Evolutionary conservation across 2,888 invertebrate species (phyloP).

Genomic region (Melanargia galathea): DNA sequence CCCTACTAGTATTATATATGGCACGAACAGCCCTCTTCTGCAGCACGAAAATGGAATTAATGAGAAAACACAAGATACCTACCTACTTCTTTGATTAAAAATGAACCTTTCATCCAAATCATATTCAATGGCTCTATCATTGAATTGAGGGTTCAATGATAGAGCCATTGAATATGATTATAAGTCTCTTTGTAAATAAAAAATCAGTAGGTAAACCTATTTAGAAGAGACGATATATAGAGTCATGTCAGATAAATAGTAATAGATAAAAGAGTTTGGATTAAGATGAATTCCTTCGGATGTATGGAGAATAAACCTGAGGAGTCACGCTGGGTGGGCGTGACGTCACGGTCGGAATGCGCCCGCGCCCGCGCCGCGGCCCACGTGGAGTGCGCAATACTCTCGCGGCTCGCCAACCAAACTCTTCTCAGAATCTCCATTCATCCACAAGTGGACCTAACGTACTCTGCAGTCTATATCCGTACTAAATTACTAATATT

Average conservation of each 20-base stretch:
- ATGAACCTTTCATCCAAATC: no score
- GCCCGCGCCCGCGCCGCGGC: conserved; percentile 60
- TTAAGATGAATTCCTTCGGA: conserved; percentile 25
- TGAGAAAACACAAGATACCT: no score
- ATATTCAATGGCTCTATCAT: no score
- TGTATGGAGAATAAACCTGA: conserved; percentile 71
- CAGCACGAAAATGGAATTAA: no score
- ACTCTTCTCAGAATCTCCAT: conserved; percentile 42
- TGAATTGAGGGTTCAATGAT: no score
- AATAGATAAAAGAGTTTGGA: conserved; percentile 5
- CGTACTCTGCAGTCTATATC: background rate
- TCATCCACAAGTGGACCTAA: conserved; percentile 46
- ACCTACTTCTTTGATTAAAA: no score
- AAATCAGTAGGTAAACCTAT: no score
- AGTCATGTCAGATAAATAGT: conserved; percentile 12
- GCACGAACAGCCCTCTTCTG: no score
- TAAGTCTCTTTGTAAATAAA: no score
- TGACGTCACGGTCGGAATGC: conserved; percentile 81
- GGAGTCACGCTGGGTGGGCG: conserved; percentile 78
- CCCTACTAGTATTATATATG: no score
- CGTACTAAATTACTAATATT: background rate
- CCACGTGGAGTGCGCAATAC: conserved; percentile 70
- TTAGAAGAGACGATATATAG: background rate
- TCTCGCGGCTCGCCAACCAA: conserved; percentile 40
- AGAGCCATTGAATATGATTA: no score